Evolutionary conservation across 2,888 invertebrate genomes (phyloP).

Genomic region (Hirtodrosophila cameraria): DNA sequence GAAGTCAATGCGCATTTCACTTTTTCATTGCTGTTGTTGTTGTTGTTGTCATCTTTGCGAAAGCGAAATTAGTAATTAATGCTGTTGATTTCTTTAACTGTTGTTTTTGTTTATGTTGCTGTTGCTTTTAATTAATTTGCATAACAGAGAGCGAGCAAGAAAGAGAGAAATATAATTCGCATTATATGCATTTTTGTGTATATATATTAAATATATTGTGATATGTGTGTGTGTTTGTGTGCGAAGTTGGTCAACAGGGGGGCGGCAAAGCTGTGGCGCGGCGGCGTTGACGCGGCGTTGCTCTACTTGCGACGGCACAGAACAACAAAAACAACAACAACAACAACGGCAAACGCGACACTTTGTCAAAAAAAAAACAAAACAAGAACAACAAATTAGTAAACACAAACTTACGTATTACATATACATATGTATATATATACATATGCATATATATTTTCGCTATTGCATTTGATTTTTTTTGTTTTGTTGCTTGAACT

Average conservation of each 20-base stretch:
- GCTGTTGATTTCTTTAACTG: slow-evolving; percentile 48
- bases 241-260: slow-evolving; percentile 40
- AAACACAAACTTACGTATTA: slow-evolving; percentile 51
- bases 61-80: slow-evolving; percentile 66
- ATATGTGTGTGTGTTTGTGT: slow-evolving; percentile 8
- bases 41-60: slow-evolving; percentile 47
- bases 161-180: slow-evolving; percentile 50
- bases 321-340: slow-evolving; percentile 16
- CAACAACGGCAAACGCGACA: slow-evolving; percentile 29
- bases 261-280: slow-evolving; percentile 15
- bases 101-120: slow-evolving; percentile 32
- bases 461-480: slow-evolving; percentile 28
- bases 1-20: slow-evolving; percentile 76
- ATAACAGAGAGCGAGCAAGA: slow-evolving; percentile 51
- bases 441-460: too few species aligned
- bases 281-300: slow-evolving; percentile 35
- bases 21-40: slow-evolving; percentile 49
- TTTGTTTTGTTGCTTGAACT: slow-evolving; percentile 44
- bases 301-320: slow-evolving; percentile 54
- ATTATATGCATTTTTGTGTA: slow-evolving; percentile 10
- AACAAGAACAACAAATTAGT: slow-evolving; percentile 28
- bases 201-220: slow-evolving; percentile 1
- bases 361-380: slow-evolving; percentile 42
- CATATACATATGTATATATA: slow-evolving; percentile 29
- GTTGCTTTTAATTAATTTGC: slow-evolving; percentile 64